These are phyloP conservation scores for Elgaria multicarinata DNA, from an alignment of 2,113 vertebrate species.

Conservation along the genomic window DNA sequence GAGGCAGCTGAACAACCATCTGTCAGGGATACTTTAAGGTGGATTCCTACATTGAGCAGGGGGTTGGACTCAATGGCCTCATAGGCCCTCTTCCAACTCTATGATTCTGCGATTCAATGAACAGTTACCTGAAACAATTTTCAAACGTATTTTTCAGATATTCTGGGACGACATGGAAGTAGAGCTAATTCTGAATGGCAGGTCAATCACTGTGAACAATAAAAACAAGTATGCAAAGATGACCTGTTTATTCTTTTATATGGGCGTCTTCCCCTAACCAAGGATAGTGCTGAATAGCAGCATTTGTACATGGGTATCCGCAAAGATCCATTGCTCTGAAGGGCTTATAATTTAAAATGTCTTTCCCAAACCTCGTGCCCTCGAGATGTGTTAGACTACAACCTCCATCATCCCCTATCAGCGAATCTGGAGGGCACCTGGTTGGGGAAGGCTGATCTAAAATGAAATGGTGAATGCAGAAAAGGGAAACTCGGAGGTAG, in stretches of 20 bases:
- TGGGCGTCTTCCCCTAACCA: background rate
- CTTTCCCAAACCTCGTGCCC: background rate
- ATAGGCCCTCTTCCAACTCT: too few relatives aligned
- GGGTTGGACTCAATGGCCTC: too few relatives aligned
- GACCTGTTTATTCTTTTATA: background rate
- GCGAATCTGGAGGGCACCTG: background rate
- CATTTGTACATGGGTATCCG: background rate
- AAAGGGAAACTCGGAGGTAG: background rate
- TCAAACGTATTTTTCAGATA: constrained; percentile 66
- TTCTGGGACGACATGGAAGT: constrained; percentile 63
- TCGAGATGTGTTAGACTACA: background rate
- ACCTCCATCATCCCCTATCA: background rate
- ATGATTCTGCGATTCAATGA: too few relatives aligned
- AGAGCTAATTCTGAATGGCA: constrained; percentile 67
- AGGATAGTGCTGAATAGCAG: background rate
- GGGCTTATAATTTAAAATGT: too few relatives aligned
- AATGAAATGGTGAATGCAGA: background rate
- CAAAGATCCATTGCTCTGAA: background rate
- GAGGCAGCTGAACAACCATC: too few relatives aligned
- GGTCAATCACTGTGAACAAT: constrained; percentile 48
- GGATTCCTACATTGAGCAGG: too few relatives aligned
- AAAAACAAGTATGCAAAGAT: constrained; percentile 68
- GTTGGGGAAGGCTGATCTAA: background rate
- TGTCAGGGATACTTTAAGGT: too few relatives aligned
- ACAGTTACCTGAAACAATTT: too few relatives aligned